These are phyloP conservation scores for Monarcha castaneiventris DNA, from an alignment of 2,113 vertebrate species.

Conservation along the genomic window DNA sequence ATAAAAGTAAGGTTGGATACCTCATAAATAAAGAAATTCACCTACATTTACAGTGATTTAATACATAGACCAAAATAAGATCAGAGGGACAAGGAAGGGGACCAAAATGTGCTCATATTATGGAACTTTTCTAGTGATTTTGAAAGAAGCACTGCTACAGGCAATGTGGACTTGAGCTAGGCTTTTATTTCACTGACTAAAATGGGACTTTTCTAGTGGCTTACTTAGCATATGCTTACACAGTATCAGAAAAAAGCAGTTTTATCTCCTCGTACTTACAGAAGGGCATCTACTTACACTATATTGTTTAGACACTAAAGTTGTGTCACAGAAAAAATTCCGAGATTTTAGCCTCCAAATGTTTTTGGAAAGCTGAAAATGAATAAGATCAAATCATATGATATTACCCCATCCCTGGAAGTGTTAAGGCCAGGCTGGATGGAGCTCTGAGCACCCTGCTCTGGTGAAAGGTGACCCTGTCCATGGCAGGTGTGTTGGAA, in stretches of 20 bases:
- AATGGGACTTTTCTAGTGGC: neutral
- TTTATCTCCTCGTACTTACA: neutral
- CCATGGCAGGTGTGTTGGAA: neutral
- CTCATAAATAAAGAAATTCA: slow-evolving; percentile 17
- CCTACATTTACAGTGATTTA: neutral
- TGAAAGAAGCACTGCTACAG: neutral
- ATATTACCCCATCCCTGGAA: neutral
- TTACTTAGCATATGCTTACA: neutral
- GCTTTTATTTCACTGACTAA: neutral
- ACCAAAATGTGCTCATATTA: neutral
- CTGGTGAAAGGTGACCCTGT: neutral
- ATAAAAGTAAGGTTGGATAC: neutral
- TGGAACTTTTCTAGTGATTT: neutral
- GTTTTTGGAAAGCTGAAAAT: neutral
- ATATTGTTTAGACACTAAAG: neutral
- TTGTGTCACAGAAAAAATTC: neutral
- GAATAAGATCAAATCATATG: neutral
- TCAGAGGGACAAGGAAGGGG: neutral
- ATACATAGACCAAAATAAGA: neutral
- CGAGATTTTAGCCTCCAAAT: neutral
- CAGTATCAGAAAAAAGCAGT: neutral
- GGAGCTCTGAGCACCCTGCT: neutral
- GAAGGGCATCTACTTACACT: neutral
- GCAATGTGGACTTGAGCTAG: neutral
- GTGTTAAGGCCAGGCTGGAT: neutral